phyloP scores from a whole-genome alignment of 2,797 vertebrate species.

The Notolepis coatsorum region DNA sequence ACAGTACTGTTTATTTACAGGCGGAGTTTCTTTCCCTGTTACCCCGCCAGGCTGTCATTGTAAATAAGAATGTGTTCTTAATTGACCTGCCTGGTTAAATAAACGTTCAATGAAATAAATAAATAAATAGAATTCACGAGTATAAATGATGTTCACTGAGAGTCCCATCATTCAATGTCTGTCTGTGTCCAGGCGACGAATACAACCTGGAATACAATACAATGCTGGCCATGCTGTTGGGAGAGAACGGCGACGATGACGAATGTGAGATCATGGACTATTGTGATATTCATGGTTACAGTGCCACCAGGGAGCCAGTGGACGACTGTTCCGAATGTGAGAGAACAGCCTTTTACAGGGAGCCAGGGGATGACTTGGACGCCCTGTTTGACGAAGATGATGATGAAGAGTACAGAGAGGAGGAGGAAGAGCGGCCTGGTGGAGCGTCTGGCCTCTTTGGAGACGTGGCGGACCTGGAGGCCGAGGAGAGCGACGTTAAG shows the following conservation, averaged over 20 bases:
- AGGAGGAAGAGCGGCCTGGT: constrained; percentile 14
- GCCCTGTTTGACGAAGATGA: constrained; percentile 89
- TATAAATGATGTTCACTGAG: no score
- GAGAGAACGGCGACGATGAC: constrained; percentile 74
- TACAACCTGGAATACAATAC: no score
- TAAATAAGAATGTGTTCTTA: no score
- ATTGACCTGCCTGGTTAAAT: no score
- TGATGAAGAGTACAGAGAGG: constrained; percentile 80
- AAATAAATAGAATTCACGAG: no score
- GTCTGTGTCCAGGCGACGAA: constrained; percentile 81
- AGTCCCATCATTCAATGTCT: background rate
- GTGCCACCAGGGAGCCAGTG: constrained; percentile 35
- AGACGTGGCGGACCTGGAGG: constrained; percentile 84
- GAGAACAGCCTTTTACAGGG: no score
- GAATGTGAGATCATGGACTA: constrained; percentile 38
- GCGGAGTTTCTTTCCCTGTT: no score
- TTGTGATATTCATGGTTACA: no score
- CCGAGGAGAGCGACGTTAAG: constrained; percentile 69
- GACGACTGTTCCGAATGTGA: no score
- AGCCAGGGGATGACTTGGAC: constrained; percentile 78
- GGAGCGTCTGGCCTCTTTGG: constrained; percentile 80
- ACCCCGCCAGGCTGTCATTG: no score
- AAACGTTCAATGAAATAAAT: no score
- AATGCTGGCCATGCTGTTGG: constrained; percentile 87
- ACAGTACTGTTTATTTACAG: no score